Conservation (phyloP, 2,888 invertebrate species). For the Epirrita christyi region DNA sequence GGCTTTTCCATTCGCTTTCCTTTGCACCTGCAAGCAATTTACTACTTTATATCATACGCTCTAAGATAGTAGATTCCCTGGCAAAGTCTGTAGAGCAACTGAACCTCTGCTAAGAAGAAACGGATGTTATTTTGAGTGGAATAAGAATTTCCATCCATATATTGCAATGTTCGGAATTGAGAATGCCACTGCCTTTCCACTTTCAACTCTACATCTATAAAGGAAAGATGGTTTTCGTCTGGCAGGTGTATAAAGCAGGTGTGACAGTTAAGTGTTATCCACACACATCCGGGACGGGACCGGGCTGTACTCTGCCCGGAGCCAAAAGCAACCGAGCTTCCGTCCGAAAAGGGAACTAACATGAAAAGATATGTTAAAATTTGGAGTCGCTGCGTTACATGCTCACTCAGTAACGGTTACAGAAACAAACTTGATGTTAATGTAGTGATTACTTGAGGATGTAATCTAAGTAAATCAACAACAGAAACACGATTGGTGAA, state of each 20-base stretch:
- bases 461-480: no score
- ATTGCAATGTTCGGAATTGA: conserved; percentile 69
- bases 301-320: no score
- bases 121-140: conserved; percentile 81
- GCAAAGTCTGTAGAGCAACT: conserved; percentile 37
- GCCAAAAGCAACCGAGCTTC: no score
- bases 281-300: background rate
- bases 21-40: conserved; percentile 28
- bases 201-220: conserved; percentile 26
- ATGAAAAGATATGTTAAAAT: no score
- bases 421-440: no score
- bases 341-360: no score
- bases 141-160: conserved; percentile 80
- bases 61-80: conserved; percentile 35
- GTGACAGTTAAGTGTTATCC: conserved; percentile 44
- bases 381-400: no score
- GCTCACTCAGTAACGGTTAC: no score
- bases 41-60: conserved; percentile 14
- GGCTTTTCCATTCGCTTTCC: conserved; percentile 51
- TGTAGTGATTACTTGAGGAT: no score
- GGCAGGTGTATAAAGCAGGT: conserved; percentile 59
- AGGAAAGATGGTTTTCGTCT: conserved; percentile 44
- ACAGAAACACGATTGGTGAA: no score
- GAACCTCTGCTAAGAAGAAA: conserved; percentile 79
- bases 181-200: conserved; percentile 32